A percentile compares a stretch with the other conserved stretches of the same genome.
These are phyloP conservation scores for Antechinus flavipes DNA, from an alignment of 2,113 vertebrate species.

Conservation along the genomic window DNA sequence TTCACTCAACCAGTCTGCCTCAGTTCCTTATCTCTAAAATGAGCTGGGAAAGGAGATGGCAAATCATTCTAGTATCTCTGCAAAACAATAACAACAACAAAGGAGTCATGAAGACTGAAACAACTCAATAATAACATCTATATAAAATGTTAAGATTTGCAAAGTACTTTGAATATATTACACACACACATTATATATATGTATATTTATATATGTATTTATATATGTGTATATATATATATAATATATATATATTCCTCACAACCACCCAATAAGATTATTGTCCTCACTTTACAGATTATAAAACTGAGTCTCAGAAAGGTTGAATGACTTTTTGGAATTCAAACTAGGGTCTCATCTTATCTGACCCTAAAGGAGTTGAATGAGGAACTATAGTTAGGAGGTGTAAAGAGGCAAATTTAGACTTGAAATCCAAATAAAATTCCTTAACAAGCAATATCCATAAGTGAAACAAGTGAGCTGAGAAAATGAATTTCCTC, in stretches of 20 bases:
- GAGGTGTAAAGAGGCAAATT: background rate
- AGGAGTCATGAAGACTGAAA: background rate
- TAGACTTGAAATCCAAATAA: background rate
- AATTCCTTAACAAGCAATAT: background rate
- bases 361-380: background rate
- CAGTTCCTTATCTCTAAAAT: background rate
- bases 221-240: too few species aligned
- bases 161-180: background rate
- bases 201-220: too few species aligned
- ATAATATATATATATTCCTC: background rate
- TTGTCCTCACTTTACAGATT: background rate
- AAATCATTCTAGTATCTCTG: background rate
- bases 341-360: background rate
- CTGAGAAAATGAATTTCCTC: background rate
- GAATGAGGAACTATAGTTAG: background rate
- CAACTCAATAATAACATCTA: background rate
- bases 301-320: background rate
- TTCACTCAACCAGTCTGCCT: background rate
- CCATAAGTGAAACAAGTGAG: background rate
- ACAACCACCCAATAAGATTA: background rate
- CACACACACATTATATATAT: too few species aligned
- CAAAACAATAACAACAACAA: background rate
- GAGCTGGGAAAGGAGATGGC: background rate
- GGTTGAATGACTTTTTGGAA: background rate
- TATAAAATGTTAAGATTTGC: background rate